Percentiles rank a stretch among this genome's conserved stretches.
These are phyloP conservation scores for Macrotrachela quadricornifera DNA, from an alignment of 1,140 invertebrate genomes.

Conservation along the genomic window DNA sequence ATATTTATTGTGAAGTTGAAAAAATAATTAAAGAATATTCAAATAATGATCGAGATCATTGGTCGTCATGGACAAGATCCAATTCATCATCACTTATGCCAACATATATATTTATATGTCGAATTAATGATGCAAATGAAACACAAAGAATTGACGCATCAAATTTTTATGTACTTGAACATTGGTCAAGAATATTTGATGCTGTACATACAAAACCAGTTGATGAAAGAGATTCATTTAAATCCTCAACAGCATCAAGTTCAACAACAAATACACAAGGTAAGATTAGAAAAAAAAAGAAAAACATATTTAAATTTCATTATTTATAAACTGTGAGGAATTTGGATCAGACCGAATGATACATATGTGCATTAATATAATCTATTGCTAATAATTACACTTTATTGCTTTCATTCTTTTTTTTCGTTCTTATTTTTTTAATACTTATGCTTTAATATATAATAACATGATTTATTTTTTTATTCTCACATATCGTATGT, in stretches of 20 bases:
- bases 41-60: not conserved
- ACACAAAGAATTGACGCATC: not conserved
- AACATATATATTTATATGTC: not conserved
- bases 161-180: slow-evolving; percentile 6
- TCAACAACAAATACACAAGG: not conserved
- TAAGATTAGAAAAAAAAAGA: not conserved
- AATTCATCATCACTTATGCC: no score
- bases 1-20: slow-evolving; percentile 4
- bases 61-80: not conserved
- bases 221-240: slow-evolving; percentile 6
- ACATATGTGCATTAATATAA: no score
- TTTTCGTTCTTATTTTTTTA: no score
- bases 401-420: no score
- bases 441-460: no score
- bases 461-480: no score
- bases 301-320: no score
- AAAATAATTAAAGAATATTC: not conserved
- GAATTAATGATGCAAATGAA: not conserved
- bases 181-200: slow-evolving; percentile 9
- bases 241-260: not conserved
- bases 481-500: no score
- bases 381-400: no score
- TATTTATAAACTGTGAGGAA: not conserved
- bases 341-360: not conserved
- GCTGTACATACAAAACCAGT: slow-evolving; percentile 1